These are phyloP conservation scores for Cecidostiba fungosa DNA, from an alignment of 2,888 invertebrate species.

Conservation along the genomic window DNA sequence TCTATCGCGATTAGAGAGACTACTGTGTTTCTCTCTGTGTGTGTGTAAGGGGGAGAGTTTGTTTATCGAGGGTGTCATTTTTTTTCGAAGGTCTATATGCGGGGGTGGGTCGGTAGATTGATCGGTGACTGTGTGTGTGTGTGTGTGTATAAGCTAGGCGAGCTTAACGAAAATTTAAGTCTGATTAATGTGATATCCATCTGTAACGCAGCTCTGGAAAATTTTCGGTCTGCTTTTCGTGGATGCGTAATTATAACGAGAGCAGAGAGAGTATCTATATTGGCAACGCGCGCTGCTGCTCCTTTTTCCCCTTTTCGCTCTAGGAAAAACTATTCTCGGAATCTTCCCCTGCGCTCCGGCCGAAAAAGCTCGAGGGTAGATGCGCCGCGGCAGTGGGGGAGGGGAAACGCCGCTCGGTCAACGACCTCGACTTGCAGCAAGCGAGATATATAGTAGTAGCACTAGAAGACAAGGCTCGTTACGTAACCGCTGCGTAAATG, in stretches of 20 bases:
- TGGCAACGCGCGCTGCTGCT: conserved; percentile 65
- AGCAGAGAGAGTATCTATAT: conserved; percentile 32
- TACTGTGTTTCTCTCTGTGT: not conserved
- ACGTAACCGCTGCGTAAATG: conserved; percentile 20
- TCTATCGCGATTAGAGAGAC: conserved; percentile 32
- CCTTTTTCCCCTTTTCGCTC: conserved; percentile 47
- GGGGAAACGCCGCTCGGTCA: conserved; percentile 57
- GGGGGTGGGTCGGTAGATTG: not conserved
- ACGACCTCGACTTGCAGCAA: conserved; percentile 63
- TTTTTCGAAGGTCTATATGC: not conserved
- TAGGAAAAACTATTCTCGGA: conserved; percentile 54
- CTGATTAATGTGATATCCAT: not conserved
- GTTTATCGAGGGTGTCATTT: conserved; percentile 24
- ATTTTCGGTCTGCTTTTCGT: conserved; percentile 12
- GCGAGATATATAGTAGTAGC: conserved; percentile 1
- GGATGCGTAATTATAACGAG: conserved; percentile 52
- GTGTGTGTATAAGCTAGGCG: not conserved
- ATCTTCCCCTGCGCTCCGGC: conserved; percentile 1
- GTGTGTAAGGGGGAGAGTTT: not conserved
- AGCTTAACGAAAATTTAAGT: conserved; percentile 1
- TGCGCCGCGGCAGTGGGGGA: not conserved
- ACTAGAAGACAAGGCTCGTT: not conserved
- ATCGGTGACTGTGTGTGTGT: not conserved
- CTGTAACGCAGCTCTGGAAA: not conserved
- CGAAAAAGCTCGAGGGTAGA: conserved; percentile 29